Evolutionary conservation across 2,888 invertebrate species (phyloP), one percentile per base, ranked within the genome.

Genomic region (Opisthograptis luteolata): DNA sequence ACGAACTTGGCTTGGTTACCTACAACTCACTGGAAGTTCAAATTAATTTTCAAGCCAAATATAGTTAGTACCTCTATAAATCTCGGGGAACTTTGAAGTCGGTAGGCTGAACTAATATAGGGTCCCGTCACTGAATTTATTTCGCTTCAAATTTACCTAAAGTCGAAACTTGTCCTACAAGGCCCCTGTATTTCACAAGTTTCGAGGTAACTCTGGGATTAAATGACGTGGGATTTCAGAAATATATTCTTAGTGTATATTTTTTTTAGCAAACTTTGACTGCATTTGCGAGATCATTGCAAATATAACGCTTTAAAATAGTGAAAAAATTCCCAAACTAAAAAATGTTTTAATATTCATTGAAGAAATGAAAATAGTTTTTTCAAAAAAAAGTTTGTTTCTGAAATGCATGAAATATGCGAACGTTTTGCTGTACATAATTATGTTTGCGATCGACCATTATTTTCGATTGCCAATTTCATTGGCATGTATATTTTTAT

Each of bases 41-140:
- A 66, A 69, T 70, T 68, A 70, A 68, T 66, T 70, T 65, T 60
- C 55, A 62, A 62, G 68, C 69, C 70, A 70, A 70, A 68, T 73
- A 68, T 68, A 69, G 68, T 73, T 68, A 55, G 64, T 56, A 60
- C 59, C 55, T 62, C 58, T 56, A 72, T 73, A 75, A 73, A 75
- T 73, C 62, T 66, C 41, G 35, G 10, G 45, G 46, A 73, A 72
- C 57, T 74, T 74, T 60, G 48, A 48, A 70, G 63, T 65, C 51
- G 59, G 65, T 60, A 64, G 61, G 59, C 64, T 48, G 53, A 45
- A 45, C 44, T 51, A 45, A 60, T 63, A 64, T 62, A 58, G 66
- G 65, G 63, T 60, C 57, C 52, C 47, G 59, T 54, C 50, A 53
- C 48, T 54, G 34, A 61, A 61, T 61, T 56, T 55, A 59, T 63